phyloP scores from a whole-genome alignment of 2,797 vertebrate genomes.

The Melanogrammus aeglefinus region DNA sequence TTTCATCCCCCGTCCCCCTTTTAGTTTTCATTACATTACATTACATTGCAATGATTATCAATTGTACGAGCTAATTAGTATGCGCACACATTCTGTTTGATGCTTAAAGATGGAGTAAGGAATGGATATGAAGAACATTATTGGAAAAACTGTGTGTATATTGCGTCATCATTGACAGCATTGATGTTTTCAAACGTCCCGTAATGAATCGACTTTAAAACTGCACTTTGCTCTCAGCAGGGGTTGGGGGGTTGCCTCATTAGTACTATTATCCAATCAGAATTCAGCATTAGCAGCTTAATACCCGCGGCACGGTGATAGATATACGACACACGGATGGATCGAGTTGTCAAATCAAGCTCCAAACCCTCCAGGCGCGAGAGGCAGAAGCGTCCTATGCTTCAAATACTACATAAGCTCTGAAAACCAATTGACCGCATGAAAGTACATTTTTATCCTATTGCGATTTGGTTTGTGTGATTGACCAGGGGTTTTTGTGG shows the following conservation, averaged over 20 bases:
- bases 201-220: conserved; percentile 32
- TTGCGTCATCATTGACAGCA: conserved; percentile 26
- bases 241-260: not conserved
- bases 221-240: conserved; percentile 33
- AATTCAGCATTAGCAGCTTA: conserved; percentile 39
- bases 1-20: not conserved
- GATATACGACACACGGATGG: conserved; percentile 30
- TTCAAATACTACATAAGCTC: not conserved
- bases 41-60: not conserved
- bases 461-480: not conserved
- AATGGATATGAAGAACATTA: conserved; percentile 15
- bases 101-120: conserved; percentile 1
- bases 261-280: conserved; percentile 35
- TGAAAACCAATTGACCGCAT: not conserved
- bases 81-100: conserved; percentile 11
- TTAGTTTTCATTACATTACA: not conserved
- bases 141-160: not conserved
- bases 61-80: not conserved
- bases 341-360: conserved; percentile 39
- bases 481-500: not conserved
- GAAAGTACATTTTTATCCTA: not conserved
- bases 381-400: conserved; percentile 1
- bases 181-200: conserved; percentile 36
- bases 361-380: conserved; percentile 18
- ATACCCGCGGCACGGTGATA: conserved; percentile 25